Conservation (phyloP, 23 tunicate species). For the Ciona savignyi region DNA sequence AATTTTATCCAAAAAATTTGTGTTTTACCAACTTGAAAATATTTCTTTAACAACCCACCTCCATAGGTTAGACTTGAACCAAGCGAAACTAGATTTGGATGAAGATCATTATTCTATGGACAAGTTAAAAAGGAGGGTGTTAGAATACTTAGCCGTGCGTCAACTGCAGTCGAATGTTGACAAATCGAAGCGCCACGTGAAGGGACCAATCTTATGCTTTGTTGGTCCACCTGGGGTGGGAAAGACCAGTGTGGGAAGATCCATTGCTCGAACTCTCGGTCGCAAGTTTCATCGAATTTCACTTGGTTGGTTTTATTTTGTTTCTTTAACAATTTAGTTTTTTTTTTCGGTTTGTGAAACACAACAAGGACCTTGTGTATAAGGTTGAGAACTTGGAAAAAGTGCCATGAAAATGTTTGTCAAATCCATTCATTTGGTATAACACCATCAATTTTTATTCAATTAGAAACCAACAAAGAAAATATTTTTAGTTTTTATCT, state of each 20-base stretch:
- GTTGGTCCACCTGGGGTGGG: constrained; percentile 77
- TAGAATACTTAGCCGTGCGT: constrained; percentile 58
- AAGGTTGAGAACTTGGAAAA: too few species aligned
- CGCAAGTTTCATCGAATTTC: constrained; percentile 64
- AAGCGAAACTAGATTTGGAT: constrained; percentile 38
- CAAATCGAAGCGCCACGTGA: constrained; percentile 1
- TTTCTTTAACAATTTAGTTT: too few species aligned
- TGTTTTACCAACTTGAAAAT: too few species aligned
- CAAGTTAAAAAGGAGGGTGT: constrained; percentile 43
- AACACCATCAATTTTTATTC: too few species aligned
- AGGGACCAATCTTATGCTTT: constrained; percentile 53
- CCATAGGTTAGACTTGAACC: constrained; percentile 26
- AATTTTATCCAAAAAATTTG: too few species aligned
- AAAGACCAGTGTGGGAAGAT: constrained; percentile 49
- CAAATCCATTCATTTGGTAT: too few species aligned
- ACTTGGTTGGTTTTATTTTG: constrained; percentile 14
- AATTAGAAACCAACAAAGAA: too few species aligned
- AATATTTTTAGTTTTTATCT: too few species aligned
- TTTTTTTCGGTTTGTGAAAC: too few species aligned
- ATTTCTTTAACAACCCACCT: too few species aligned
- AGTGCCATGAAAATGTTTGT: too few species aligned
- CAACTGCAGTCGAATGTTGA: constrained; percentile 28
- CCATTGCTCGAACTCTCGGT: constrained; percentile 55
- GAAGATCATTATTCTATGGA: constrained; percentile 70
- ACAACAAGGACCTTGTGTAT: too few species aligned